Base-by-base conservation (phyloP, 2,888 invertebrate species). In the Bursaphelenchus okinawaensis region DNA sequence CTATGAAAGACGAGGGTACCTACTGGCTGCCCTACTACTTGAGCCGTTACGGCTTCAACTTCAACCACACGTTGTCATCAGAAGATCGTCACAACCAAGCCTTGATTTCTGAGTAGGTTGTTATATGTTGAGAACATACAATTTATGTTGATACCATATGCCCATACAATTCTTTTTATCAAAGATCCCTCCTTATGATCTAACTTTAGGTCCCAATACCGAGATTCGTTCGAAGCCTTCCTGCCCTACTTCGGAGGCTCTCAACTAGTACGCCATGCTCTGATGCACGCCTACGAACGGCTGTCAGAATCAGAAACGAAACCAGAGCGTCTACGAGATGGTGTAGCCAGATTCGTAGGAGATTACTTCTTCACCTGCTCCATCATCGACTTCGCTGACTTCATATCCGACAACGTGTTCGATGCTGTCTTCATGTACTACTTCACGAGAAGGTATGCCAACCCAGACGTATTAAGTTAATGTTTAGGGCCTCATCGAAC, bases 281-380 rank as follows among this genome's bases (percentile, higher is more conserved):
- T 80, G n/a, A 74, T 80, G 74, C 72, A 81, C 62, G 75, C 77
- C 4, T 81, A 81, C 56, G 70, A 75, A 55, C 72, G 76, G 52
- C 68, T 78, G 6, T 75, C 76, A 20, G 70, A 70, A 16, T 69
- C 68, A 72, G 74, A 55, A 66, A 68, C 19, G 4, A 24, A 50
- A 9, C 57, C 55, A 7, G 31, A 62, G 27, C 52, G 61, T 20
- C 67, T 70, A 12, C 69, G 79, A 12, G 79, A 79, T 66, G 80
- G 79, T 4, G 76, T 81, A 9, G 79, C 76, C 7, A 70, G 79
- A 4, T 80, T 93, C 87, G 91, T 93, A 26, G 93, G 93, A 12
- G 94, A 95, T 83, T 91, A 90, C 80, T 91, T 92, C 83, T 93
- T 94, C 84, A 91, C 92, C 23, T 95, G 94, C 85, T 90, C 90